Evolutionary conservation across 1,140 invertebrate species (phyloP).

Genomic region (Drosophila sulfurigaster): DNA sequence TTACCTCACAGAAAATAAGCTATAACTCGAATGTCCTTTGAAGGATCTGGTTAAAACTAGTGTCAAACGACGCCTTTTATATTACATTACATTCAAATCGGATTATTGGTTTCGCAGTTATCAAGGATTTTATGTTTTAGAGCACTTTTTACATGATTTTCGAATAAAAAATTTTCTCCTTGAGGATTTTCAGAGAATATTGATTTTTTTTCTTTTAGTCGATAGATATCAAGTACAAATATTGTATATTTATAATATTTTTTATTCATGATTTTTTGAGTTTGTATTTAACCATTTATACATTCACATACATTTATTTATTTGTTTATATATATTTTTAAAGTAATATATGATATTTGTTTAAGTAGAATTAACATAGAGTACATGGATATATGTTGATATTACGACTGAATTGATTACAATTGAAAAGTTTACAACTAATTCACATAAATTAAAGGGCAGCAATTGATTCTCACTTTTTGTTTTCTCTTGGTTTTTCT

Average conservation of each 20-base stretch:
- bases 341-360: slow-evolving; percentile 10
- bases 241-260: neutral
- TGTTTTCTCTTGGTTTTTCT: neutral
- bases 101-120: neutral
- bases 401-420: slow-evolving; percentile 29
- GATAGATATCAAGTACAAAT: neutral
- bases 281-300: slow-evolving; percentile 2
- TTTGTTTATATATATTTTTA: slow-evolving; percentile 14
- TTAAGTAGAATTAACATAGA: slow-evolving; percentile 18
- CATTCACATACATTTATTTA: neutral
- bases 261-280: slow-evolving; percentile 4
- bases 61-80: neutral
- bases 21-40: neutral
- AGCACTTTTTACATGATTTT: neutral
- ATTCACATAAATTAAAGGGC: slow-evolving; percentile 44
- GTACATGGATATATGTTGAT: slow-evolving; percentile 14
- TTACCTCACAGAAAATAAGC: neutral
- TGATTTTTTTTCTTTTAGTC: neutral
- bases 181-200: neutral
- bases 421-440: slow-evolving; percentile 36
- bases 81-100: slow-evolving; percentile 1
- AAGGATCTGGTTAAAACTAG: neutral
- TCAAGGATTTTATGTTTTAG: neutral
- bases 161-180: neutral
- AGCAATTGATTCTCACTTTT: slow-evolving; percentile 11